Base-by-base conservation (phyloP, 2,797 vertebrate genomes). In the Anas flavirostris region DNA sequence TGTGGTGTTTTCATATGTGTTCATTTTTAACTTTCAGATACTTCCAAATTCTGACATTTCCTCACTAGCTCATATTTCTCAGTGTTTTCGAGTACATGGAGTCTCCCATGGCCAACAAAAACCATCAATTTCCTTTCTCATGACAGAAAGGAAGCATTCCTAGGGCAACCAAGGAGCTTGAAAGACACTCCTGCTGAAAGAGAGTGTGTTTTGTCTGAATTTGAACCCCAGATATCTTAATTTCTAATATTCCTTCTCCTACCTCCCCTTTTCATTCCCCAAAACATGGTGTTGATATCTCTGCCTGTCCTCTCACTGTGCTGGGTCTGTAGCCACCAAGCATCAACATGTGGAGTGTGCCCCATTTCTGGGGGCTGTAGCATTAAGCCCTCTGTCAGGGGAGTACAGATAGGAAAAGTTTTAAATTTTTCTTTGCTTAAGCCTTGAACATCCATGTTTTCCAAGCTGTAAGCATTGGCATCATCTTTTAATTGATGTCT, bases 101-200 rank as follows among this genome's bases (percentile, higher is more conserved):
- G 70, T 96, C 95, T 97, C 92, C 77, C 39, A 96, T 70, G 59
- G 92, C 95, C 88, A 96, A 87, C 83, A 95, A 93, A 97, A 90
- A 46, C 55, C 88, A 94, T 93, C 75, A 79, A 88, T 95, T 96
- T 96, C 88, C 92, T 95, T 95, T 95, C 85, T 94, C 91, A 59
- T 95, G 88, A 94, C 91, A 93, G 91, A 96, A 89, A 79, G 81
- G 93, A 95, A 95, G 91, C 83, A 94, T 93, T 96, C 78, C 60
- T 93, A 74, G 88, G 80, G 89, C 66, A 93, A 91, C 56, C 43
- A 82, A 88, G 44, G 35, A 92, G 44, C 82, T 76, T 92, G 72
- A 95, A 95, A 96, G 76, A 79, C 39, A 78, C 35, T 93, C 16
- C 52, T 90, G 73, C 69, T 92, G 70, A 86, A 92, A 67, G 29